Base-by-base conservation (phyloP, 2,888 invertebrate genomes). In the Elysia crispata region DNA sequence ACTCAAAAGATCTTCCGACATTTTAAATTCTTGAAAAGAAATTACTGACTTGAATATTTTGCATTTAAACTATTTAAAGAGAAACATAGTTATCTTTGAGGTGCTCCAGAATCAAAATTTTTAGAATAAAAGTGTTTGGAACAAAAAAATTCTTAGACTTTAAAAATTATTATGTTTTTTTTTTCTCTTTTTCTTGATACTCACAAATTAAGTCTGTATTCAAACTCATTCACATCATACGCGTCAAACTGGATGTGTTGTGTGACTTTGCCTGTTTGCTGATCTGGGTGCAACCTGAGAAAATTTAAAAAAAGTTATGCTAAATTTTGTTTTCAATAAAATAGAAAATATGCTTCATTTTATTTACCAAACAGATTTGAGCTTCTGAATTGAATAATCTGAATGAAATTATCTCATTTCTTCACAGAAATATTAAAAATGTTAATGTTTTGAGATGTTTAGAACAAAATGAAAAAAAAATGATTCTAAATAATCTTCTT, bases 211-310 rank as follows among this genome's bases (percentile, higher is more conserved):
- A 92, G 86, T 83, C 89, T 90, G 81, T 91, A 92, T 84, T 92
- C 92, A 88, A 92, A 92, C 81, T 92, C 92, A 84, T 91, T 91
- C 77, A 92, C 89, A 85, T 90, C 91, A 72, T 87, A 88, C 1
- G 91, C 89, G 81, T 92, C 92, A 88, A 92, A 92, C 86, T 90
- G 89, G 57, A 92, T 87, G 54, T 92, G 90, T 77, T 91, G 91
- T 69, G 89, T 88, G 18, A 90, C 86, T 83, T 90, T 90, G 5
- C 91, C 91, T 77, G 89, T 90, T 54, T 86, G 86, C 64, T 88
- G 86, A 77, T 92, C 88, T 60, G 89, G 86, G 73, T 87, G 84
- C 1, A 89, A 77, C 60, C 90, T 90, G 82, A 76, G 81, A 80
- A 54, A 62, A 74, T 41, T 41, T 3, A 41, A 41, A 41, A 41